Base-by-base conservation (phyloP, 2,797 vertebrate species). In the Alosa sapidissima region DNA sequence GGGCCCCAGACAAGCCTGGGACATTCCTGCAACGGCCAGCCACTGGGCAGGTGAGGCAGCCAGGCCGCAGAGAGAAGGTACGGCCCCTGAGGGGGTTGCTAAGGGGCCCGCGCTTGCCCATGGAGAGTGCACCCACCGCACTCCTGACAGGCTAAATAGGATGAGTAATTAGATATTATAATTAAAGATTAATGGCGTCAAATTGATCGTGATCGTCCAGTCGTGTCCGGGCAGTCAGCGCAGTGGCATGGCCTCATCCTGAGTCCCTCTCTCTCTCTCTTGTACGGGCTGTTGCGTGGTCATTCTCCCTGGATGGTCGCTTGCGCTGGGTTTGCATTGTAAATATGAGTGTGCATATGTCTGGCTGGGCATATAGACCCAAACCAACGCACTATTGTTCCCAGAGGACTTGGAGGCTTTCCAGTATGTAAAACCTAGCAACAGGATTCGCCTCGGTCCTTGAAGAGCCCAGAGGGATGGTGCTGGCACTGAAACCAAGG, bases 371-470 rank as follows among this genome's bases (percentile, higher is more conserved):
- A 86, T 87, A 33, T 68, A 54, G 81, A 21, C 72, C 84, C 88
- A 85, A 90, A 93, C 91, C 92, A 93, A 93, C 91, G 92, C 91
- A 92, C 92, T 89, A 93, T 93, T 93, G 92, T 89, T 93, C 90
- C 91, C 92, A 92, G 91, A 94, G 92, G 91, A 90, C 85, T 91
- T 94, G 94, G 94, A 93, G 84, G 6, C 16, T 55, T 89, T 92
- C 94, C 94, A 95, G 89, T 88, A 91, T 90, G 90, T 93, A 92
- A 94, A 92, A 92, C 93, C 93, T 93, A 94, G 93, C 93, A 94
- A 94, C 93, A 92, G 92, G 92, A 93, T 94, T 95, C 92, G 91
- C 91, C 90, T 92, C 89, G 91, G 91, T 47, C 28, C 82, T 83
- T 52, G 5, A 62, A 52, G 83, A 28, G 83, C 72, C 84, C 72